Evolutionary conservation across 2,888 invertebrate genomes (phyloP).

Genomic region (Epinotia ramella): DNA sequence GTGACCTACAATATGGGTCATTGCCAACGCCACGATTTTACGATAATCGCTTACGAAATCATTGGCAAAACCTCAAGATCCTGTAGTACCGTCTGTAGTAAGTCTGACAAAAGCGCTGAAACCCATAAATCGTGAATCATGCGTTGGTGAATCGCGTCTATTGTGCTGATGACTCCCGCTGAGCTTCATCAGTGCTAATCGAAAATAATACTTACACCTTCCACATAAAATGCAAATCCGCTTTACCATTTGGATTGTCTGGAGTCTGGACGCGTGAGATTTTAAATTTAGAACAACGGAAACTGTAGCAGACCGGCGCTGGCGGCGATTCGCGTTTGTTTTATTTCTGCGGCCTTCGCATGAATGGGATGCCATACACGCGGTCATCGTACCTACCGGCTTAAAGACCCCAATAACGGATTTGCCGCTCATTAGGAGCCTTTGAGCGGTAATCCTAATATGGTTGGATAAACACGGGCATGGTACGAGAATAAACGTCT

Average conservation of each 20-base stretch:
- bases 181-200: constrained; percentile 54
- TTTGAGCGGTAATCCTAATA: constrained; percentile 50
- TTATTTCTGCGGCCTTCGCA: constrained; percentile 75
- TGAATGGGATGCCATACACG: constrained; percentile 71
- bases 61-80: constrained; percentile 84
- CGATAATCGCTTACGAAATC: constrained; percentile 79
- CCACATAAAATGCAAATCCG: constrained; percentile 62
- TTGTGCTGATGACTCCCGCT: constrained; percentile 67
- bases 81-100: constrained; percentile 79
- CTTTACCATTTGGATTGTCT: constrained; percentile 47
- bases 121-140: constrained; percentile 66
- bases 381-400: constrained; percentile 61
- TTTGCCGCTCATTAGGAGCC: constrained; percentile 72
- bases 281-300: constrained; percentile 82
- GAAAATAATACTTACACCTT: constrained; percentile 55
- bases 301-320: constrained; percentile 60
- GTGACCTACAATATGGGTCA: constrained; percentile 81
- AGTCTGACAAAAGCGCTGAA: constrained; percentile 70
- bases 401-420: constrained; percentile 63
- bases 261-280: constrained; percentile 64
- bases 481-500: constrained; percentile 65
- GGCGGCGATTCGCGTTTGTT: constrained; percentile 61
- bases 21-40: constrained; percentile 78
- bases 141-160: constrained; percentile 57
- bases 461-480: constrained; percentile 65